Conservation (phyloP, 2,797 vertebrate species). For the Pantherophis vulpinus region DNA sequence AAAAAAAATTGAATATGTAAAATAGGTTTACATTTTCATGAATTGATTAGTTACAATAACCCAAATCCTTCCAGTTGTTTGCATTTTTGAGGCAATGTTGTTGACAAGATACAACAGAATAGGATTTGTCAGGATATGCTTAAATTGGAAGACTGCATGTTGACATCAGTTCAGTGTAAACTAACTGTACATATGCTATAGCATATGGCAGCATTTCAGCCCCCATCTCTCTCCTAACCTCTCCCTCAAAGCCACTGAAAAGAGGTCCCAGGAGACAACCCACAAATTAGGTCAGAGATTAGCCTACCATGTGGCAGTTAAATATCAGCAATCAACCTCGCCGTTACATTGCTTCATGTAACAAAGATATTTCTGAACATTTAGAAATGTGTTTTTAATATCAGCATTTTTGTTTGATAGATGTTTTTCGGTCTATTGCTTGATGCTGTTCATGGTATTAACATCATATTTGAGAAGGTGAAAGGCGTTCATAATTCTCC, state of each 20-base stretch:
- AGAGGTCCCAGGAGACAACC: slow-evolving; percentile 50
- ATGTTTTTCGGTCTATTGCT: not conserved
- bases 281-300: slow-evolving; percentile 61
- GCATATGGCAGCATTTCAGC: slow-evolving; percentile 68
- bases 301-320: slow-evolving; percentile 36
- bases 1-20: slow-evolving; percentile 9
- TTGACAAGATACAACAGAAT: slow-evolving; percentile 6
- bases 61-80: not conserved
- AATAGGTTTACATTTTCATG: accelerated
- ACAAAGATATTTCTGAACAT: slow-evolving; percentile 16
- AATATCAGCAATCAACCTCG: slow-evolving; percentile 20
- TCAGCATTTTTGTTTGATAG: not conserved
- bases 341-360: not conserved
- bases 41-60: not conserved
- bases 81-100: slow-evolving; percentile 28
- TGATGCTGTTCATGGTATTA: not conserved
- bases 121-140: slow-evolving; percentile 36
- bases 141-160: slow-evolving; percentile 58
- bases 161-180: slow-evolving; percentile 65
- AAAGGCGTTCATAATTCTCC: not conserved
- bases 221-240: slow-evolving; percentile 44
- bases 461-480: not conserved
- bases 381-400: not conserved
- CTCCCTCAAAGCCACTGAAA: slow-evolving; percentile 55
- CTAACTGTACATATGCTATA: slow-evolving; percentile 68